Base-by-base conservation (phyloP, 2,797 vertebrate genomes). In the Paguma larvata region DNA sequence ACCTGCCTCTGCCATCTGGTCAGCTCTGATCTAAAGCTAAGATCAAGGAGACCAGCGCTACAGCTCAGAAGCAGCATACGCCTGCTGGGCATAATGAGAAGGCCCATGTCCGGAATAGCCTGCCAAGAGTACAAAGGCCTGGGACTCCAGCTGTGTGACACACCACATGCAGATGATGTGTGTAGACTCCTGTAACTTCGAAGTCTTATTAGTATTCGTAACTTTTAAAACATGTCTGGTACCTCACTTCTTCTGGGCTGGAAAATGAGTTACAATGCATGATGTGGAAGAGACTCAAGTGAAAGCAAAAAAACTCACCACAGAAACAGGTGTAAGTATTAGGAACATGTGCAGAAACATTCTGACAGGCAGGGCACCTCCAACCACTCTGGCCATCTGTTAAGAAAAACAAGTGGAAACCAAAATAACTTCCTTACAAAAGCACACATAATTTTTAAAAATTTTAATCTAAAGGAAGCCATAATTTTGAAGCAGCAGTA, bases 361-460 rank as follows among this genome's bases (percentile, higher is more conserved):
- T 99, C 98, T 99, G 99, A 98, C 99, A 99, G 86, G 99, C 99
- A 21, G 99, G 99, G 98, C 99, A 99, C 85, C 99, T 99, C 99
- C 99, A 99, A 94, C 99, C 99, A 56, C 99, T 99, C 97, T 99
- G 98, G 63, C 99, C 99, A 98, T 99, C 99, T 99, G 98, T 75
- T 83, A 95, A 96, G n/a, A 73, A 95, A 96, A 92, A 59, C 21
- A 5, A 7, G n/a, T 94, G 6, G 59, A 96, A 87, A 89, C 30
- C 30, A 94, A 94, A 92, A 85, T 56, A 70, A 85, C 67, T 90
- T 83, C 85, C 85, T 92, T 94, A 72, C 25, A 91, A 89, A 94
- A 97, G 14, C 6, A 30, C 79, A 95, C 3, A 3, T 18, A 77
- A 87, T 63, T 84, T 41, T 19, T 7, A 32, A 91, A 94, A 84